Evolutionary conservation across 2,113 vertebrate genomes (phyloP).

Genomic region (Triplophysa rosa): DNA sequence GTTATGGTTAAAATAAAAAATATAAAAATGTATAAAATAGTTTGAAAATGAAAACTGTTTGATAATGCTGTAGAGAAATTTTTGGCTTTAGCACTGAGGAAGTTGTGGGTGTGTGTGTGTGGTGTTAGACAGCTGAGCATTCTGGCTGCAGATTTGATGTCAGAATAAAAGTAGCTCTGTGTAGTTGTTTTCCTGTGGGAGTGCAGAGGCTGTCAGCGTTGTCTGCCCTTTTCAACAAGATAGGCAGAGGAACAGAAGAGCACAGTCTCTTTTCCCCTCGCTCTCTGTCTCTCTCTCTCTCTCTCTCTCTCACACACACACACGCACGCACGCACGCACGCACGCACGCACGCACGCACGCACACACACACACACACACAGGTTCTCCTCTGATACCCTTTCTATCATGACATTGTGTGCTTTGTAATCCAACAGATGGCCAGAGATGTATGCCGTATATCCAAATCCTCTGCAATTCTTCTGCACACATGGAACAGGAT

Average conservation of each 20-base stretch:
- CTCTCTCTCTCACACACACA: too few relatives aligned
- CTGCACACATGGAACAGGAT: not conserved
- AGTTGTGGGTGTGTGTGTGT: conserved; percentile 19
- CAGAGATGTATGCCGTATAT: not conserved
- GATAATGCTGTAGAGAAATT: not conserved
- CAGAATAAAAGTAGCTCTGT: conserved; percentile 23
- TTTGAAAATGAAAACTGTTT: not conserved
- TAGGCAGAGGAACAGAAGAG: conserved; percentile 16
- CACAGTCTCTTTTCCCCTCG: not conserved
- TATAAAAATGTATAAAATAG: too few relatives aligned
- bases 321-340: not conserved
- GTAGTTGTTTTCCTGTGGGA: conserved; percentile 32
- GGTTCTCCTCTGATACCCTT: not conserved
- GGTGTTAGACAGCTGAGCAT: conserved; percentile 15
- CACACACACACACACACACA: not conserved
- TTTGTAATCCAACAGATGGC: conserved; percentile 28
- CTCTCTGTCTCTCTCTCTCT: not conserved
- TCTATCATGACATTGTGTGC: conserved; percentile 1
- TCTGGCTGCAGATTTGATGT: conserved; percentile 24
- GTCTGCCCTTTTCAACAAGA: conserved; percentile 39
- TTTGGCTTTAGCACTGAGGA: not conserved
- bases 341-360: not conserved
- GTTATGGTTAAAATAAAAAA: too few relatives aligned
- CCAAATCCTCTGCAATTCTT: conserved; percentile 19
- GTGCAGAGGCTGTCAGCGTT: conserved; percentile 24